These are phyloP conservation scores for Paraescarpia echinospica DNA, from an alignment of 1,140 invertebrate genomes.

Conservation along the genomic window DNA sequence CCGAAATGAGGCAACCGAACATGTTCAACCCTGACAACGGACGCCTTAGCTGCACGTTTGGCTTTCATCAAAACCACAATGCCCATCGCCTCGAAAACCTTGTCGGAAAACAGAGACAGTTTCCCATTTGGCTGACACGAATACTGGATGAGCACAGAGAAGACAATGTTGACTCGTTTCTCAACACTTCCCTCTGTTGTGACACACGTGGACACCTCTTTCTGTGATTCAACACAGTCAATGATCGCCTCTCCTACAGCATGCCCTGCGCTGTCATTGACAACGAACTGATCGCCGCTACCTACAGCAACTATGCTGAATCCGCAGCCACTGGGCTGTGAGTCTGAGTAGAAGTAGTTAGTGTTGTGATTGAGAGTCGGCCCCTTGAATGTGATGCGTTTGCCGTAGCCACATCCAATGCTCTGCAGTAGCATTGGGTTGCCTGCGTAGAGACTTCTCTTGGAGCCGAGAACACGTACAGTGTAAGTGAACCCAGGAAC, in stretches of 20 bases:
- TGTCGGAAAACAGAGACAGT: background rate
- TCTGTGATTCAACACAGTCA: conserved; percentile 37
- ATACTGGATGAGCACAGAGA: conserved; percentile 39
- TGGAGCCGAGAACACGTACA: conserved; percentile 67
- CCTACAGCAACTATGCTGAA: conserved; percentile 70
- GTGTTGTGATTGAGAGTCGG: conserved; percentile 66
- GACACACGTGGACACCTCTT: conserved; percentile 50
- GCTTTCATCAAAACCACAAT: background rate
- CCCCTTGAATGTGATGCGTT: conserved; percentile 73
- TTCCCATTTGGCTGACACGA: background rate
- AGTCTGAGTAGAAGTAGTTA: conserved; percentile 78
- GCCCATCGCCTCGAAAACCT: background rate
- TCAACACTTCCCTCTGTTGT: conserved; percentile 60
- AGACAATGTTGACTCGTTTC: conserved; percentile 67
- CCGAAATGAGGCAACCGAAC: background rate
- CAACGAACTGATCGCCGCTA: conserved; percentile 67
- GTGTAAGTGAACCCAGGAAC: conserved; percentile 74
- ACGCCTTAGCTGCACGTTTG: background rate
- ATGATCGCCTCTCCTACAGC: conserved; percentile 56
- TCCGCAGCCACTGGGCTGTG: conserved; percentile 71
- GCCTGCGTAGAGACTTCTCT: conserved; percentile 68
- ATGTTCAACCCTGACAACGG: background rate
- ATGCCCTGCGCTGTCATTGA: conserved; percentile 69
- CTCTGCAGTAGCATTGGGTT: conserved; percentile 66
- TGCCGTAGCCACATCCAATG: conserved; percentile 77